Percentiles rank a stretch among this genome's conserved stretches.
phyloP scores from a whole-genome alignment of 2,113 vertebrate species.

The Salminus brasiliensis region DNA sequence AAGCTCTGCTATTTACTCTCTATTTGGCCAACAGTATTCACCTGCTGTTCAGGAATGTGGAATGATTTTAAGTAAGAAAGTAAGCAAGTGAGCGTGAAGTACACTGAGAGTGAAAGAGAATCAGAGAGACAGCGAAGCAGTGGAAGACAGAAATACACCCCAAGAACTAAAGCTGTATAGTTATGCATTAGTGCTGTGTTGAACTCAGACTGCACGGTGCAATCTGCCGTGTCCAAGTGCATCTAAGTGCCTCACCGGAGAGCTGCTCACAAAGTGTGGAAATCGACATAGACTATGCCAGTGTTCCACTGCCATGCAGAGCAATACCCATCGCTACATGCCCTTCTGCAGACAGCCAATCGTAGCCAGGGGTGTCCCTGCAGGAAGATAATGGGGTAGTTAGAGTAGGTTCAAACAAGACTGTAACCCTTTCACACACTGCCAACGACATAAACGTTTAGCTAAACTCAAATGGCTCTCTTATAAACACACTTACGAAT shows the following conservation, averaged over 20 bases:
- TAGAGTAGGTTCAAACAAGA: slow-evolving; percentile 51
- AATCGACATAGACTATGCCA: slow-evolving; percentile 20
- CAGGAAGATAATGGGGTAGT: slow-evolving; percentile 57
- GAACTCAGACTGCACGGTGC: background rate
- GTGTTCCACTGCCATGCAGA: slow-evolving; percentile 46
- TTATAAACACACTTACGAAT: slow-evolving; percentile 1
- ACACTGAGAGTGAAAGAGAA: background rate
- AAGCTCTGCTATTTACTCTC: slow-evolving; percentile 56
- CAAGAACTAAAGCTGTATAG: background rate
- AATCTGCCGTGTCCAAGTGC: background rate
- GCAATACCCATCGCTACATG: slow-evolving; percentile 47
- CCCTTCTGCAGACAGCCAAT: slow-evolving; percentile 57
- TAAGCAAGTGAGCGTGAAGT: background rate
- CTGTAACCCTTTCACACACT: slow-evolving; percentile 3
- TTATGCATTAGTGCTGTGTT: background rate
- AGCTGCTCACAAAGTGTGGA: slow-evolving; percentile 14
- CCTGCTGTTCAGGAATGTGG: background rate
- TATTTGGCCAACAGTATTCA: background rate
- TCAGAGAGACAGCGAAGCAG: slow-evolving; percentile 13
- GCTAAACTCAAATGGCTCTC: background rate
- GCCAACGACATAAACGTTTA: background rate
- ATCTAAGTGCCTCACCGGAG: background rate
- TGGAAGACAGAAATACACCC: background rate
- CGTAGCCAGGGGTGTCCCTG: slow-evolving; percentile 25
- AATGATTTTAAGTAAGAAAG: slow-evolving; percentile 18